These are phyloP conservation scores for Araneus ventricosus DNA, from an alignment of 1,140 invertebrate genomes.

Conservation along the genomic window DNA sequence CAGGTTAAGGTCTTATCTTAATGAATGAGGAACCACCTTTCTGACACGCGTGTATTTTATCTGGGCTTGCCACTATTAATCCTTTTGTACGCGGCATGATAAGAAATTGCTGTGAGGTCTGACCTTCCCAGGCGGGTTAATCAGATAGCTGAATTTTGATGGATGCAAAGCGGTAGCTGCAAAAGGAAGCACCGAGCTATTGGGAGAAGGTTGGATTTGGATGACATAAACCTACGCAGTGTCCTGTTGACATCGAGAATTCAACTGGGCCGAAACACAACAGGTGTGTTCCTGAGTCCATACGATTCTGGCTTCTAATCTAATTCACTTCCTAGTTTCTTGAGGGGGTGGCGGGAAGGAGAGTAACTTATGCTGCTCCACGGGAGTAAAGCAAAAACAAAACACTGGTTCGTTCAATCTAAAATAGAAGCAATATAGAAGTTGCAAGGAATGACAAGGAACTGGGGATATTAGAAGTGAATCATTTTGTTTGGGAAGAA, in stretches of 20 bases:
- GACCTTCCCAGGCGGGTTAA: slow-evolving; percentile 36
- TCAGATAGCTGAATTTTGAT: slow-evolving; percentile 49
- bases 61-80: slow-evolving; percentile 66
- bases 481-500: neutral
- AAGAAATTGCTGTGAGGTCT: slow-evolving; percentile 58
- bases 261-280: neutral
- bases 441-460: neutral
- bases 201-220: neutral
- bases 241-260: slow-evolving; percentile 2
- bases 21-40: slow-evolving; percentile 66
- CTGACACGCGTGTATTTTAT: slow-evolving; percentile 58
- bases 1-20: slow-evolving; percentile 59
- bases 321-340: slow-evolving; percentile 30
- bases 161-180: slow-evolving; percentile 50
- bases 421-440: neutral
- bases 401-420: neutral
- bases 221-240: slow-evolving; percentile 17
- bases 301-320: neutral
- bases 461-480: neutral
- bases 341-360: neutral
- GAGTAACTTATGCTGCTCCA: neutral
- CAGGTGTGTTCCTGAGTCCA: neutral
- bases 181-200: slow-evolving; percentile 1
- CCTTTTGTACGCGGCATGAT: slow-evolving; percentile 42
- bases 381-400: neutral